phyloP scores from a whole-genome alignment of 35 echinoderm and acorn worm species.

The Apostichopus parvimensis region DNA sequence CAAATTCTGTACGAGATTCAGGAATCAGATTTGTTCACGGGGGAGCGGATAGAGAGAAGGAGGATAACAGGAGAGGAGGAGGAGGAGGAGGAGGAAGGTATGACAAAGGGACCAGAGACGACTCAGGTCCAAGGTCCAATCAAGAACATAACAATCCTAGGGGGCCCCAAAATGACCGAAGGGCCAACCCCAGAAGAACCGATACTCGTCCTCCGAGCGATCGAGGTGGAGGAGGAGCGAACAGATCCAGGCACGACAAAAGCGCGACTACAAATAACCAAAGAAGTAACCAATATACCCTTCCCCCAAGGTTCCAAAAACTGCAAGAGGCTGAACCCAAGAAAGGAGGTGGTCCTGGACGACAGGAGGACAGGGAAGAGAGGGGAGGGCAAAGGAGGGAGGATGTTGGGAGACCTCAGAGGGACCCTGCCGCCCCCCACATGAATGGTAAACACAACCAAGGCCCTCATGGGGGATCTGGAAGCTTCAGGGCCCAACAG shows the following conservation, averaged over 20 bases:
- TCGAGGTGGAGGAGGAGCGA: background rate
- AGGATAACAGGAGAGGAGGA: conserved; percentile 31
- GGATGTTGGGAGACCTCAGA: background rate
- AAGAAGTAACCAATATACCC: conserved; percentile 39
- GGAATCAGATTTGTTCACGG: conserved; percentile 84
- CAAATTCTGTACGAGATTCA: conserved; percentile 74
- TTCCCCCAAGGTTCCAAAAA: conserved; percentile 69
- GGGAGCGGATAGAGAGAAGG: conserved; percentile 1
- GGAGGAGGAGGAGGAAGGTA: conserved; percentile 44
- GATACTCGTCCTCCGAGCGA: conserved; percentile 33
- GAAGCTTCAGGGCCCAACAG: conserved; percentile 45
- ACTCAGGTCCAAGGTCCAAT: background rate
- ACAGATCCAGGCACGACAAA: conserved; percentile 17
- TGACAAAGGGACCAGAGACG: conserved; percentile 34
- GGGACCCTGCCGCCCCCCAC: background rate
- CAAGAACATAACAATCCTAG: background rate
- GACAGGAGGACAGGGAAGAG: conserved; percentile 11
- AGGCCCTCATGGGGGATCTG: background rate
- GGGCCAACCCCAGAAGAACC: background rate
- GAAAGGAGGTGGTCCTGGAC: background rate
- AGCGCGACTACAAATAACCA: background rate
- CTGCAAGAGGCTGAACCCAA: conserved; percentile 35
- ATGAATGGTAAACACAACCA: conserved; percentile 4
- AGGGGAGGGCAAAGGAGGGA: background rate
- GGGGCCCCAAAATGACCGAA: conserved; percentile 13